Evolutionary conservation across 2,888 invertebrate species (phyloP), one percentile per base, ranked within the genome.

Genomic region (Limnephilus lunatus): DNA sequence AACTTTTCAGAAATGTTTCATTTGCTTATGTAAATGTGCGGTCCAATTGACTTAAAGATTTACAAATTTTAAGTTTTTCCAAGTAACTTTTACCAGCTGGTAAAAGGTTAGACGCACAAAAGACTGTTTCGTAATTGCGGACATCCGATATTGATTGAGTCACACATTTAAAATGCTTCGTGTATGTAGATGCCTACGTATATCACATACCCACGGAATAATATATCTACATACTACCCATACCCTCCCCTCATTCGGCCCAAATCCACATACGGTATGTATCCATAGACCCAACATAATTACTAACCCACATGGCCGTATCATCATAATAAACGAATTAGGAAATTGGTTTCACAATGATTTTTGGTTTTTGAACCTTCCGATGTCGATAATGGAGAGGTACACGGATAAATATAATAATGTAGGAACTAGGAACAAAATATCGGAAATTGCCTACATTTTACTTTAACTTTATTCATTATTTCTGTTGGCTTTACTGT

Each of bases 121-220:
- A 32, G 82, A 32, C 82, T 82, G 19, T 82, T 31, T 82, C 32
- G 68, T 32, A 32, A 82, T 82, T 82, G 82, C 82, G 82, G 82
- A 82, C 31, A 15, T 32, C 31, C 31, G 32, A 82, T 82, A 82
- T 82, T 82, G 82, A 82, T 82, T 82, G 82, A 32, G 32, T 14
- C 82, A 82, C 82, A 82, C 82, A 32, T 82, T 82, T 82, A 82
- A 82, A 31, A 82, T 82, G 82, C 82, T 68, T 68, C 68, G 25
- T n/a, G 9, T 68, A 68, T 68, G 68, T 68, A 68, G 25, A 68
- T n/a, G 9, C 68, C 68, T 25, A 68, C 15, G 82, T 82, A 82
- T 32, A 31, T 5, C 12, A 82, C 4, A 82, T 32, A 82, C 32
- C 31, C 19, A 19, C 82, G 32, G 82, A 68, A 68, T 68, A 68